These are phyloP conservation scores for Poeciliopsis paucimaculata DNA, from an alignment of 2,797 vertebrate species.

Conservation along the genomic window DNA sequence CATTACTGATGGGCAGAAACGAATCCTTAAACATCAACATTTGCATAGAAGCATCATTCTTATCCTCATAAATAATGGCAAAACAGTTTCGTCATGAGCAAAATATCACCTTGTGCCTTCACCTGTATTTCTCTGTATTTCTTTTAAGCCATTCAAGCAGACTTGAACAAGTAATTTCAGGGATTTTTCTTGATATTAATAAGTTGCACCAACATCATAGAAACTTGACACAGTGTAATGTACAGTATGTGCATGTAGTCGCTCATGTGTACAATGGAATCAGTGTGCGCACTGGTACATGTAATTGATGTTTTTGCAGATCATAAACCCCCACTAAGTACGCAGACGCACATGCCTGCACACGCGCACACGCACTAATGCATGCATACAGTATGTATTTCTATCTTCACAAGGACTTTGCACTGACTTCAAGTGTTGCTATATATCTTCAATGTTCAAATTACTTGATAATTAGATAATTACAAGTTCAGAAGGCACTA, in stretches of 20 bases:
- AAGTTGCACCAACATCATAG: constrained; percentile 26
- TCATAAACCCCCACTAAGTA: constrained; percentile 29
- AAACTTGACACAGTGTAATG: constrained; percentile 38
- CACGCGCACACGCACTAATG: background rate
- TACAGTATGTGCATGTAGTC: constrained; percentile 32
- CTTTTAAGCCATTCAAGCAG: constrained; percentile 33
- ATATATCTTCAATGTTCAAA: constrained; percentile 11
- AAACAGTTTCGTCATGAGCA: constrained; percentile 7
- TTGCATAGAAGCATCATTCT: constrained; percentile 44
- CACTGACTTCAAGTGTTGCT: background rate
- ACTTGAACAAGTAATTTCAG: constrained; percentile 11
- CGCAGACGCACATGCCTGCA: background rate
- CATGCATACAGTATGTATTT: background rate
- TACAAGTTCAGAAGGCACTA: constrained; percentile 10
- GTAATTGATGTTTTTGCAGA: constrained; percentile 59
- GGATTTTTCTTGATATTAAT: constrained; percentile 37
- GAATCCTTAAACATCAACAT: constrained; percentile 54
- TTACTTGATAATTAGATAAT: constrained; percentile 25
- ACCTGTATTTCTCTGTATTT: constrained; percentile 25
- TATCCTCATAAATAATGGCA: constrained; percentile 46
- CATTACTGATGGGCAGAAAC: constrained; percentile 54
- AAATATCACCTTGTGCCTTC: constrained; percentile 40
- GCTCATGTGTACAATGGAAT: constrained; percentile 36
- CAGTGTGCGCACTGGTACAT: constrained; percentile 50
- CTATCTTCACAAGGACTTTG: background rate